phyloP scores from a whole-genome alignment of 2,797 vertebrate species.

The Phrynocephalus forsythii region DNA sequence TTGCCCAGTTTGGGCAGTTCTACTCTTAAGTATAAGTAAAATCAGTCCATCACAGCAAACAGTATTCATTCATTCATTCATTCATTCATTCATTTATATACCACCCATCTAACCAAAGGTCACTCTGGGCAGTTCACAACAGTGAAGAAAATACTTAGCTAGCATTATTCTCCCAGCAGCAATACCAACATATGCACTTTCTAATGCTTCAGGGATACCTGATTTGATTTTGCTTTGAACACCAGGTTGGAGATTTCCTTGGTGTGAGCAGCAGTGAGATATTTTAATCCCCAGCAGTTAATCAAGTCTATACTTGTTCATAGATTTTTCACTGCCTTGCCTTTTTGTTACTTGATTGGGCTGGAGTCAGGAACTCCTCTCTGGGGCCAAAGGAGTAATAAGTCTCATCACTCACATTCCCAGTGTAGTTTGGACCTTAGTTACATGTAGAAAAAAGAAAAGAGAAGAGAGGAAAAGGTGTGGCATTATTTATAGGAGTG shows the following conservation, averaged over 20 bases:
- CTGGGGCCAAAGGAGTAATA: conserved; percentile 13
- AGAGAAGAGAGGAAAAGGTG: not conserved
- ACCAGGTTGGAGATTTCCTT: not conserved
- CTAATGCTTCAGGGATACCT: not conserved
- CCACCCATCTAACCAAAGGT: too few species aligned
- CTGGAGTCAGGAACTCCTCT: conserved; percentile 8
- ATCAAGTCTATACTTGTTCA: conserved; percentile 21
- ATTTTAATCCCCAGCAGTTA: conserved; percentile 26
- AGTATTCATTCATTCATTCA: too few species aligned
- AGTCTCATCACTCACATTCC: conserved; percentile 17
- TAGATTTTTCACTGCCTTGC: conserved; percentile 25
- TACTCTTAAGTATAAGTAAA: not conserved
- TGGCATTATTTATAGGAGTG: not conserved
- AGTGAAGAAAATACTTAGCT: not conserved
- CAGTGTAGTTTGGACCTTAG: not conserved
- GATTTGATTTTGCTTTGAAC: conserved; percentile 26
- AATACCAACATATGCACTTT: not conserved
- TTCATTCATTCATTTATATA: not conserved
- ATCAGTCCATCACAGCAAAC: not conserved
- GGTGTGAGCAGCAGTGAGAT: not conserved
- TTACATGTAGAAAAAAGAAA: not conserved
- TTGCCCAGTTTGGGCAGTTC: not conserved
- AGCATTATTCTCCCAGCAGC: not conserved
- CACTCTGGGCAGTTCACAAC: too few species aligned
- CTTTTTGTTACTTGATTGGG: conserved; percentile 37